A percentile compares a stretch with the other conserved stretches of the same genome.
Evolutionary conservation across 2,888 invertebrate genomes (phyloP).

Genomic region (Corbicula japonica): DNA sequence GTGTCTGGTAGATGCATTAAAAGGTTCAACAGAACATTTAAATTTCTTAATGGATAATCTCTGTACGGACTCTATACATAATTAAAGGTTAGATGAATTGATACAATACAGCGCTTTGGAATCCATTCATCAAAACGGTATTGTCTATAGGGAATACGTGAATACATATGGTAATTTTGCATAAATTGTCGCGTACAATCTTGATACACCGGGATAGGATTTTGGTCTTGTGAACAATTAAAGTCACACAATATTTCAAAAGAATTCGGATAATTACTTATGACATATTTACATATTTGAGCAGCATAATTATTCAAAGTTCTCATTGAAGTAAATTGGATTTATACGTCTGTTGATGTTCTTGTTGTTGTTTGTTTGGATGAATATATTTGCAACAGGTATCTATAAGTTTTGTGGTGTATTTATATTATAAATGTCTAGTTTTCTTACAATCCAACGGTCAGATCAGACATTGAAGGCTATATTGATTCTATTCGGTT

Average conservation of each 20-base stretch:
- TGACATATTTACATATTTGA: too few species aligned
- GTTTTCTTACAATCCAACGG: too few species aligned
- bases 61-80: constrained; percentile 4
- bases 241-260: constrained; percentile 3
- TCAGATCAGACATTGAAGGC: too few species aligned
- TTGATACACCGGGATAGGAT: background rate
- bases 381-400: too few species aligned
- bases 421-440: too few species aligned
- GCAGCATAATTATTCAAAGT: too few species aligned
- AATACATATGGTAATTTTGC: background rate
- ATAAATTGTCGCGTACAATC: constrained; percentile 8
- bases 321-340: too few species aligned
- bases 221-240: constrained; percentile 8
- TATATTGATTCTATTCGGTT: too few species aligned
- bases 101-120: background rate
- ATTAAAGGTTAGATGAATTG: constrained; percentile 18
- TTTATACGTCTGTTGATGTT: too few species aligned
- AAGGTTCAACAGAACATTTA: constrained; percentile 15
- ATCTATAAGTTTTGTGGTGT: too few species aligned
- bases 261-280: background rate
- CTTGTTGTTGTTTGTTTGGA: too few species aligned
- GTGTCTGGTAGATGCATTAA: constrained; percentile 3
- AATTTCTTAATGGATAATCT: constrained; percentile 5
- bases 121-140: constrained; percentile 1
- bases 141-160: background rate